Evolutionary conservation across 1,140 invertebrate genomes (phyloP).

Genomic region (Popillia japonica): DNA sequence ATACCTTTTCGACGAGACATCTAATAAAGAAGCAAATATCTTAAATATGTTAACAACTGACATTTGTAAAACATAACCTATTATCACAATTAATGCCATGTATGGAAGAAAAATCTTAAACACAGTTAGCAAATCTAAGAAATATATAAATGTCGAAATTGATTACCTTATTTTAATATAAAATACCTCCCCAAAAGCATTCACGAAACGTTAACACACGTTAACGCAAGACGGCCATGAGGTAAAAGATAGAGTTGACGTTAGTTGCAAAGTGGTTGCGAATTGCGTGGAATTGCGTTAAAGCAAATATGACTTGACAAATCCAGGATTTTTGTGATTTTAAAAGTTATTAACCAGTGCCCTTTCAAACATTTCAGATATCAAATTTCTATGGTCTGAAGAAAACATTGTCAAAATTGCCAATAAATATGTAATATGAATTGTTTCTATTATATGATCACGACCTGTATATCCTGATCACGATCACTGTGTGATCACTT

Average conservation of each 20-base stretch:
- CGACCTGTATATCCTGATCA: too few relatives aligned
- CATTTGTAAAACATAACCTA: constrained; percentile 34
- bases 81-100: not conserved
- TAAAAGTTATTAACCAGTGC: too few relatives aligned
- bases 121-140: not conserved
- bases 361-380: too few relatives aligned
- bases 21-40: constrained; percentile 28
- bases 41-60: constrained; percentile 37
- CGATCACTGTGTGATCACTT: too few relatives aligned
- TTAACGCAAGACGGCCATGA: constrained; percentile 30
- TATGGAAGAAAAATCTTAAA: not conserved
- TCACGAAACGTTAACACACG: too few relatives aligned
- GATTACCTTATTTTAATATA: constrained; percentile 18
- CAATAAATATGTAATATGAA: too few relatives aligned
- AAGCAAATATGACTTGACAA: too few relatives aligned
- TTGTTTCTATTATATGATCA: too few relatives aligned
- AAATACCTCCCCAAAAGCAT: not conserved
- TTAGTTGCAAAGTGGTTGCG: constrained; percentile 31
- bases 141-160: not conserved
- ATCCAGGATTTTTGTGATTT: too few relatives aligned
- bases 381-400: too few relatives aligned
- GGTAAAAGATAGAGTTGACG: constrained; percentile 20
- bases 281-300: too few relatives aligned
- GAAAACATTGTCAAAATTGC: too few relatives aligned
- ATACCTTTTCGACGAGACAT: constrained; percentile 80